phyloP scores from a whole-genome alignment of 92 coral and sea anemone genomes.

The Epizoanthus stellaris region DNA sequence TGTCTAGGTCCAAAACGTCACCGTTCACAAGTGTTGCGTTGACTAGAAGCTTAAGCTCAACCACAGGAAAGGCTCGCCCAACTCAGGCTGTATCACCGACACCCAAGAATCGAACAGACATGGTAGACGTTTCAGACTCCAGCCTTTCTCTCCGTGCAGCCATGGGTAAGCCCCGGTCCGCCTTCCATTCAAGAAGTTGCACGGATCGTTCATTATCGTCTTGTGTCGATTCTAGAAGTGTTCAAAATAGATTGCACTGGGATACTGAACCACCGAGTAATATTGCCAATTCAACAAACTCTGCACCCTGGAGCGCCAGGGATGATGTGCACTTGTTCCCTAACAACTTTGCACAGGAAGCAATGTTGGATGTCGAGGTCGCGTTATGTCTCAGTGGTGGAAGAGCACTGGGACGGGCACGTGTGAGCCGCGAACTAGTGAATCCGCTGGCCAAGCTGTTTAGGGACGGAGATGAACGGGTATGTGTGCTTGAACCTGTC shows the following conservation, averaged over 20 bases:
- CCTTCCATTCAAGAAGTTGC: not conserved
- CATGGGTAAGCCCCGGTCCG: not conserved
- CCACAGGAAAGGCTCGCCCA: not conserved
- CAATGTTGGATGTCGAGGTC: conserved; percentile 76
- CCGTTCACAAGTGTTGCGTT: conserved; percentile 9
- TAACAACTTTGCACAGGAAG: conserved; percentile 55
- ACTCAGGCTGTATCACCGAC: conserved; percentile 34
- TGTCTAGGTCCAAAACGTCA: conserved; percentile 16
- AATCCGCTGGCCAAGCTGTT: conserved; percentile 77
- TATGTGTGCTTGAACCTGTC: conserved; percentile 33
- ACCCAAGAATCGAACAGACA: not conserved
- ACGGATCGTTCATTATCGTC: not conserved
- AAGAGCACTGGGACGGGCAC: conserved; percentile 38
- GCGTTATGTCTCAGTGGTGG: conserved; percentile 56
- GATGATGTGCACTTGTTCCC: conserved; percentile 15
- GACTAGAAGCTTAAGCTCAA: not conserved
- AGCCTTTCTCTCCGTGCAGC: conserved; percentile 55
- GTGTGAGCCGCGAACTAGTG: conserved; percentile 30
- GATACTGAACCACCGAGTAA: conserved; percentile 37
- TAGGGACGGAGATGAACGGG: conserved; percentile 73
- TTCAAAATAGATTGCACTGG: conserved; percentile 21
- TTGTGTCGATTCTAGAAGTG: not conserved
- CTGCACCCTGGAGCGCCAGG: conserved; percentile 23
- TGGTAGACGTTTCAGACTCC: not conserved
- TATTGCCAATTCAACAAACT: conserved; percentile 20